These are phyloP conservation scores for Actinemys pallida DNA, from an alignment of 2,113 vertebrate species.

Conservation along the genomic window DNA sequence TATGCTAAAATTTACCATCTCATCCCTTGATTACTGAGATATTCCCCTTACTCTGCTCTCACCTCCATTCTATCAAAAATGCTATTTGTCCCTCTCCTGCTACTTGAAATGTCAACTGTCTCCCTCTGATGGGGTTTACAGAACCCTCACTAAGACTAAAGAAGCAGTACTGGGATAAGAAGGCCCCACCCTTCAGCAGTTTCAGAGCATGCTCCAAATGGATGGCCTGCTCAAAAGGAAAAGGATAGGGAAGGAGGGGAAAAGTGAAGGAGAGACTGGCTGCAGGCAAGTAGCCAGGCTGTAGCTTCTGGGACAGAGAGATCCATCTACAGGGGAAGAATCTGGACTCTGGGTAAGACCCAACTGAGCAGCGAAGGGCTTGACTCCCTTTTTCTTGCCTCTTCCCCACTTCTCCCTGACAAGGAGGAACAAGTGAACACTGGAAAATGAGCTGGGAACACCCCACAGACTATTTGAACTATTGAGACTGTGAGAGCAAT, in stretches of 20 bases:
- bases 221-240: background rate
- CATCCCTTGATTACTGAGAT: background rate
- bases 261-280: background rate
- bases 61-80: background rate
- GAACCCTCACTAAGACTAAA: background rate
- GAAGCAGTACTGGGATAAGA: background rate
- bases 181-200: background rate
- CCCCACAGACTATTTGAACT: too few relatives aligned
- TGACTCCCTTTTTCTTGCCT: too few relatives aligned
- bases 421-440: too few relatives aligned
- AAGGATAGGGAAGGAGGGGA: background rate
- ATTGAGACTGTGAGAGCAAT: too few relatives aligned
- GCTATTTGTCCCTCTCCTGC: background rate
- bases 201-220: background rate
- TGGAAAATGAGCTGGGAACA: too few relatives aligned
- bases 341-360: too few relatives aligned
- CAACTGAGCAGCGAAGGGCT: too few relatives aligned
- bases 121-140: too few relatives aligned
- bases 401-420: too few relatives aligned
- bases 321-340: too few relatives aligned
- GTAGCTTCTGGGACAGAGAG: too few relatives aligned
- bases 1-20: background rate
- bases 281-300: background rate
- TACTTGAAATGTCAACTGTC: background rate
- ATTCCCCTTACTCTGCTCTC: too few relatives aligned